Base-by-base conservation (phyloP, 2,113 vertebrate genomes). In the Prunella himalayana region DNA sequence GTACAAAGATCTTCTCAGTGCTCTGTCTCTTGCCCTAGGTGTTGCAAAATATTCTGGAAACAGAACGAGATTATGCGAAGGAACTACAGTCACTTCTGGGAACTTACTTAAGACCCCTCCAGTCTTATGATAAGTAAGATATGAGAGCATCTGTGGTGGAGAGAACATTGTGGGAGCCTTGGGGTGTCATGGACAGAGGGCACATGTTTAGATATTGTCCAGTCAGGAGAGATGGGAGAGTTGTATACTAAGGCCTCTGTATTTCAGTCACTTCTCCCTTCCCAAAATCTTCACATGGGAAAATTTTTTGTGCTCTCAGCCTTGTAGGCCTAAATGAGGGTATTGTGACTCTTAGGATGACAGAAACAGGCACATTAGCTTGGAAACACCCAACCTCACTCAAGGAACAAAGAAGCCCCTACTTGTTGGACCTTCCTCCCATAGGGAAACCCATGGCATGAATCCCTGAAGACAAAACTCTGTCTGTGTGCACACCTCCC, bases 11-110 rank as follows among this genome's bases (percentile, higher is more conserved):
- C 68, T 95, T 72, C 59, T 95, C 87, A 88, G 85, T 94, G 44
- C 86, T 96, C 82, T 97, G 77, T 97, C 94, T 96, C 92, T 94
- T 61, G 69, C 92, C 78, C 33, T 97, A 99, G 99, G 99, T 99
- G 54, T 98, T 99, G 66, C 99, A 99, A 96, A 99, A 99, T 97
- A 99, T 99, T 97, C 97, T 99, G 98, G 99, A 99, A 94, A 99
- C 99, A 44, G 99, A 99, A 97, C 98, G 98, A 81, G 99, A 99
- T 92, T 99, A 99, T 97, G 98, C 99, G 51, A 99, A 99, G 97
- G 99, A 99, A 92, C 97, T 99, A 33, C 99, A 99, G 91, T 98
- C 98, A 5, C 98, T 99, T 88, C 96, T 99, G 94, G 97, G 97
- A 91, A 99, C 98, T 96, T 99, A 99, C 97, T 98, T 99, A 86